phyloP scores from a whole-genome alignment of 1,140 invertebrate species.

The Trissolcus basalis region DNA sequence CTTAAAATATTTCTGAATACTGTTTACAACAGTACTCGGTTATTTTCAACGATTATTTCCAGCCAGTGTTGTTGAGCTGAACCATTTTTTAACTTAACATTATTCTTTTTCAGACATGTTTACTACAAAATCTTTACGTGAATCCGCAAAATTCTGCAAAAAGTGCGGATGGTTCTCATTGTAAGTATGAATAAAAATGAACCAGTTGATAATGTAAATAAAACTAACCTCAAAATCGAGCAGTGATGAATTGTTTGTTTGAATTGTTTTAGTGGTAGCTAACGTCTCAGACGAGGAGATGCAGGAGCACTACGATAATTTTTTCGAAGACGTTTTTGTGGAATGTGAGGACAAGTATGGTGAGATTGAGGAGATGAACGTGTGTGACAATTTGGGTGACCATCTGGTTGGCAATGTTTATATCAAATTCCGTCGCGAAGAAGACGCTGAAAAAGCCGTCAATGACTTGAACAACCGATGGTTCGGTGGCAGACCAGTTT shows the following conservation, averaged over 20 bases:
- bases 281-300: slow-evolving; percentile 98
- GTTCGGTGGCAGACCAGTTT: slow-evolving; percentile 99
- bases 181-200: slow-evolving; percentile 76
- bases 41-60: no score
- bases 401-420: slow-evolving; percentile 99
- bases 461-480: slow-evolving; percentile 98
- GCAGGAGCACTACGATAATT: slow-evolving; percentile 99
- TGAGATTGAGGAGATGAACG: slow-evolving; percentile 99
- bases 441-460: slow-evolving; percentile 98
- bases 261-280: slow-evolving; percentile 80
- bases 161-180: slow-evolving; percentile 94
- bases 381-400: slow-evolving; percentile 99
- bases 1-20: no score
- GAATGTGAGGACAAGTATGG: slow-evolving; percentile 99
- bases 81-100: no score
- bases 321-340: slow-evolving; percentile 99
- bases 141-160: slow-evolving; percentile 98
- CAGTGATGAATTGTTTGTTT: no score
- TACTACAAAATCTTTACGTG: slow-evolving; percentile 97
- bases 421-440: slow-evolving; percentile 98
- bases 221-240: neutral
- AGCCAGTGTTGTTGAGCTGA: no score
- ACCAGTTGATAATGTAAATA: neutral
- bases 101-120: slow-evolving; percentile 90
- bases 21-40: no score